These are phyloP conservation scores for Mermis nigrescens DNA, from an alignment of 2,888 invertebrate genomes.

Conservation along the genomic window DNA sequence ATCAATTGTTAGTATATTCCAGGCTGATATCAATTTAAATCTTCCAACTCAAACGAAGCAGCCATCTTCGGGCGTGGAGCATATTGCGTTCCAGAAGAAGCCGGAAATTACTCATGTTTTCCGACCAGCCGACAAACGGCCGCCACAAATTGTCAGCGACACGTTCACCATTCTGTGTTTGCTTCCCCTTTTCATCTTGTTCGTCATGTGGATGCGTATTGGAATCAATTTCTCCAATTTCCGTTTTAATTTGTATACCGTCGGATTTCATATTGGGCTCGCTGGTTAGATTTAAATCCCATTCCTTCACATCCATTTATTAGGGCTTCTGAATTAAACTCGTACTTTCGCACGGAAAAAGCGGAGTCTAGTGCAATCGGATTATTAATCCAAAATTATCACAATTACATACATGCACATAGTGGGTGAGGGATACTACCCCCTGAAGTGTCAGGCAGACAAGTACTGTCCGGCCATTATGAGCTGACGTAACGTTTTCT, in stretches of 20 bases:
- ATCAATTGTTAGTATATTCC: neutral
- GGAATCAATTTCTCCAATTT: conserved; percentile 68
- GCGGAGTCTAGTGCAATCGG: too few relatives aligned
- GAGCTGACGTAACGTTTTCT: too few relatives aligned
- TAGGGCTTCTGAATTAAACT: neutral
- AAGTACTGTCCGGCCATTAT: too few relatives aligned
- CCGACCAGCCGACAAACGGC: conserved; percentile 73
- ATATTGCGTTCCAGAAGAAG: conserved; percentile 21
- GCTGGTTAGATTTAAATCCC: conserved; percentile 43
- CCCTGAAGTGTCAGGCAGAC: too few relatives aligned
- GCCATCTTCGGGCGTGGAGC: conserved; percentile 21
- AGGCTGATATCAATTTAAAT: conserved; percentile 50
- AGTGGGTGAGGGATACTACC: too few relatives aligned
- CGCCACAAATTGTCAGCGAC: conserved; percentile 65
- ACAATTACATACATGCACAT: too few relatives aligned
- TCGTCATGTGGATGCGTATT: conserved; percentile 64
- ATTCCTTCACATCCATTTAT: neutral
- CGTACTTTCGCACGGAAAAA: too few relatives aligned
- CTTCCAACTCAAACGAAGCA: conserved; percentile 42
- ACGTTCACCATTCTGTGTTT: conserved; percentile 65
- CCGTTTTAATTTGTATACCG: conserved; percentile 53
- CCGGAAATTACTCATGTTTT: conserved; percentile 50
- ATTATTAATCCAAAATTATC: too few relatives aligned
- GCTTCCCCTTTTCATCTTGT: conserved; percentile 58
- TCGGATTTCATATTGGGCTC: conserved; percentile 71